Base-by-base conservation (phyloP, 1,140 invertebrate genomes). In the Elymnias hypermnestra region DNA sequence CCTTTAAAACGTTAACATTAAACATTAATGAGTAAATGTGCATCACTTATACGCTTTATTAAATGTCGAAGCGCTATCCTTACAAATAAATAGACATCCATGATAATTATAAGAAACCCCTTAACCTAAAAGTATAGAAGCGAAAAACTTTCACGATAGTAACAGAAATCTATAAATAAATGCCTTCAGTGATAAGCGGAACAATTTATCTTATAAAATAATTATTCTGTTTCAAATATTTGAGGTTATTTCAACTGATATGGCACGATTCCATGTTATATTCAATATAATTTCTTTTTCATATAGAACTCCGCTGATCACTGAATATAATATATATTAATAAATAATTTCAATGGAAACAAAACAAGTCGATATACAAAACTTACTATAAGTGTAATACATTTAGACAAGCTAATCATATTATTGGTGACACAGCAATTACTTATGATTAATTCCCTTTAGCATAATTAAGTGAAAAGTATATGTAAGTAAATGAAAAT, bases 341-440 rank as follows among this genome's bases (percentile, higher is more conserved):
- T 48, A 48, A 36, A 10, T 19, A 60, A 45, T 49, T 47, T 60
- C 48, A 66, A 61, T 62, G 44, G 60, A 70, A 68, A 62, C 44
- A 63, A 66, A 76, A 72, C 51, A 63, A 33, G 49, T 53, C 36
- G 51, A 44, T 47, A 44, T 47, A 68, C 45, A 51, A 65, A 67
- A 68, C 59, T 65, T 73, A 82, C 53, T 69, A 57, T 67, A 69
- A 62, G 64, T 56, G 58, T 75, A 69, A 68, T 74, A 70, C 46
- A 66, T 74, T 77, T 65, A 64, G 65, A 81, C 63, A 77, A 57
- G 81, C 74, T 81, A 84, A 77, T 81, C 63, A 71, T 75, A 76
- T 84, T 84, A 81, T 84, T 84, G 81, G 75, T 83, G 78, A 83
- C 78, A 83, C 82, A 85, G 82, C 82, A 85, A 82, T 82, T 48